Evolutionary conservation across 2,797 vertebrate genomes (phyloP), one percentile per base, ranked within the genome.

Genomic region (Myripristis jacobus): DNA sequence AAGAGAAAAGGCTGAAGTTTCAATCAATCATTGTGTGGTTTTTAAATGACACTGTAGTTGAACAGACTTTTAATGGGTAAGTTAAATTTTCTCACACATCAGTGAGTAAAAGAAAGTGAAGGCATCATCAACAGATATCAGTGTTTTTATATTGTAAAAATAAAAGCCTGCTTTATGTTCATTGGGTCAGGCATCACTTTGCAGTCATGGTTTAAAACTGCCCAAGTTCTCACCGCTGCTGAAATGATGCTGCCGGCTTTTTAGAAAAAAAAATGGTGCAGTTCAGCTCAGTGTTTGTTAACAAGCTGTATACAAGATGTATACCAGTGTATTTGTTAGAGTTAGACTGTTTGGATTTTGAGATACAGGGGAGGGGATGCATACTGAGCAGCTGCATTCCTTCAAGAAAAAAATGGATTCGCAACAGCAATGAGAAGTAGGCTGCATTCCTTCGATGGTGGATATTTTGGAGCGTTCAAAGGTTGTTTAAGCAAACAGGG

Each of bases 361-460:
- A 79, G 1, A 51, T 44, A 34, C 38, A 64, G 50, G 44, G 18
- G 16, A 51, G 43, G 25, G 8, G 36, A 51, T 60, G 13, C n/a
- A 56, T 48, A 21, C 8, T 52, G 18, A 79, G 75, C 84, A 87
- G 71, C 73, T 89, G 80, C 70, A 61, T 75, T 67, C 34, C 36
- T 65, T 67, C 15, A 79, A 68, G 47, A 47, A 72, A 31, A n/a
- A 74, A 75, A 54, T 24, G 0, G 29, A 16, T 60, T 24, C 27
- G 69, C 21, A 36, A 69, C 47, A 71, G 54, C 66, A 71, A 84
- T 64, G 19, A 63, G 54, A 79, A 65, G 63, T 58, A 61, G 64
- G 41, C 78, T 77, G 43, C 73, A 86, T 91, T 87, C 81, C 79
- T 78, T 64, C 71, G 74, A 83, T 67, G 82, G 21, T 12, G 43